Evolutionary conservation across 2,113 vertebrate genomes (phyloP).

Genomic region (Lipotes vexillifer): DNA sequence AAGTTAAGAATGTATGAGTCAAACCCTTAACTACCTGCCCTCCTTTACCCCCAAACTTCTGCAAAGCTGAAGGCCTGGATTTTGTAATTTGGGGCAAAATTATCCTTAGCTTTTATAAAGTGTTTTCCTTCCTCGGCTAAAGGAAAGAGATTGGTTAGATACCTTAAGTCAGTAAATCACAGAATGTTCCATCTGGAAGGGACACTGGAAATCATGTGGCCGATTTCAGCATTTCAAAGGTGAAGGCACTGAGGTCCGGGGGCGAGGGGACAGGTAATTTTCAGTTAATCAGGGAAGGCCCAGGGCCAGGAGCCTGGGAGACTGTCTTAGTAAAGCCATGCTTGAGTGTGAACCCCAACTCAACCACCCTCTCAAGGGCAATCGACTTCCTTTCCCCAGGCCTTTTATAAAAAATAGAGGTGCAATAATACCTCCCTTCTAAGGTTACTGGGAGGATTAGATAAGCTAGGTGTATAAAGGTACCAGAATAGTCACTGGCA

Average conservation of each 20-base stretch:
- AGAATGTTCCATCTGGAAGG: neutral
- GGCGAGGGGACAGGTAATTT: neutral
- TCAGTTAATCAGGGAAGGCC: neutral
- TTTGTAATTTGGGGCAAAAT: neutral
- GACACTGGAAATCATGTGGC: neutral
- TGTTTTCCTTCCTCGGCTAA: neutral
- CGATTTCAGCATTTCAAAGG: neutral
- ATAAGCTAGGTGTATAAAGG: neutral
- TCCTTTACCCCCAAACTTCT: neutral
- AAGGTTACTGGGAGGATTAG: neutral
- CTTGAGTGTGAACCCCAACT: neutral
- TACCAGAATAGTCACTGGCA: neutral
- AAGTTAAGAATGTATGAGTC: neutral
- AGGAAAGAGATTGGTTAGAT: neutral
- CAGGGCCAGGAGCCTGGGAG: neutral
- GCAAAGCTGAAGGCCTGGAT: neutral
- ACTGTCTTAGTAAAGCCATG: neutral
- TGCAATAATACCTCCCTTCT: neutral
- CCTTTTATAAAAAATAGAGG: neutral
- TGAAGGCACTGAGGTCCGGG: neutral
- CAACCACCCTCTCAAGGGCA: neutral
- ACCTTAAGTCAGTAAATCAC: neutral
- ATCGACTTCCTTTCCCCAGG: neutral
- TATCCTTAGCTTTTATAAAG: neutral
- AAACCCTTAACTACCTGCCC: rapidly evolving